A percentile compares a stretch with the other conserved stretches of the same genome.
phyloP scores from a whole-genome alignment of 1,140 invertebrate genomes.

The Neuroterus valhalla region DNA sequence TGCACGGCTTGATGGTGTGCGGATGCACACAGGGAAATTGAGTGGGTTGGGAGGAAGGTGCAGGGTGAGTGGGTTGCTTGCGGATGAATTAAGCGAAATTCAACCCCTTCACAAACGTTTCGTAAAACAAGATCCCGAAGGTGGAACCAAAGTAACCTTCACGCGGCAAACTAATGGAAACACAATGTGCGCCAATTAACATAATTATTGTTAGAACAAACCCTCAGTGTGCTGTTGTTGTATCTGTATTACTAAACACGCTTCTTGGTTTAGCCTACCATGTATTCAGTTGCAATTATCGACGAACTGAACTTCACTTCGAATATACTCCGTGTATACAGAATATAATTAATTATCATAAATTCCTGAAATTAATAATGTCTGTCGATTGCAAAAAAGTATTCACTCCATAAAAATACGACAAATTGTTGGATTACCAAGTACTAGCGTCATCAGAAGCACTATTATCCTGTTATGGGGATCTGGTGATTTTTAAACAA shows the following conservation, averaged over 20 bases:
- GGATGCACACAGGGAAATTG: conserved; percentile 41
- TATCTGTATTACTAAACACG: conserved; percentile 13
- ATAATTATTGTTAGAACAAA: conserved; percentile 67
- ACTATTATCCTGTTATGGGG: too few species aligned
- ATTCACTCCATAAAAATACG: too few species aligned
- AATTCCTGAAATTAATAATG: too few species aligned
- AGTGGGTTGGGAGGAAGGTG: conserved; percentile 44
- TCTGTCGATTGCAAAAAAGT: too few species aligned
- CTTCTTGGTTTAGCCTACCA: conserved; percentile 38
- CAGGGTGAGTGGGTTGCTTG: conserved; percentile 3
- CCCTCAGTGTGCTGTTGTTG: conserved; percentile 17
- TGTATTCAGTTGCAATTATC: conserved; percentile 55
- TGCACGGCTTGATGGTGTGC: conserved; percentile 34
- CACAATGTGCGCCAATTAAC: conserved; percentile 63
- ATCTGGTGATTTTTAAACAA: too few species aligned
- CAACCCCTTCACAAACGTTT: conserved; percentile 43
- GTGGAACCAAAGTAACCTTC: conserved; percentile 41
- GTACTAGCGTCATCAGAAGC: too few species aligned
- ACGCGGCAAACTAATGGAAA: conserved; percentile 54
- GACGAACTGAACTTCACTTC: background rate
- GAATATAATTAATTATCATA: too few species aligned
- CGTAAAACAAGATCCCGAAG: conserved; percentile 46
- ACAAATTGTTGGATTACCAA: too few species aligned
- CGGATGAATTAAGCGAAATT: conserved; percentile 35
- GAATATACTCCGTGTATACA: background rate